Percentiles rank a stretch among this genome's conserved stretches.
These are phyloP conservation scores for Datnioides undecimradiatus DNA, from an alignment of 2,113 vertebrate species.

Conservation along the genomic window DNA sequence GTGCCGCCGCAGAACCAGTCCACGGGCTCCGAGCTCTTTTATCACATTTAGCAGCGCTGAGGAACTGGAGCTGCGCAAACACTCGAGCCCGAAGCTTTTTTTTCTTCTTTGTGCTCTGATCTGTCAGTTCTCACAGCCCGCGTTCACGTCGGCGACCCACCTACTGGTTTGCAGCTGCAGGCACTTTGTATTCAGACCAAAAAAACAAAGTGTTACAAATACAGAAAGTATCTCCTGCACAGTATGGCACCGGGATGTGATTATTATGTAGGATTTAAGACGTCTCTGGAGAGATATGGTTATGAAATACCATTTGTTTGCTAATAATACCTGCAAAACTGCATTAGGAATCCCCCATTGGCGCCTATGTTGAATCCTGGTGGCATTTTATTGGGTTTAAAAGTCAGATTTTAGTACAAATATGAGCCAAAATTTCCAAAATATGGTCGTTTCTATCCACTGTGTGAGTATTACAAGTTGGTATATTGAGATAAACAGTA, in stretches of 20 bases:
- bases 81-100: slow-evolving; percentile 5
- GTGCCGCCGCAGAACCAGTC: slow-evolving; percentile 28
- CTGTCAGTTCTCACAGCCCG: not conserved
- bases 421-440: no score
- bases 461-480: no score
- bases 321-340: not conserved
- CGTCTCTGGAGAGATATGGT: no score
- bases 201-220: not conserved
- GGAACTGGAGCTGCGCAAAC: slow-evolving; percentile 31
- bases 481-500: no score
- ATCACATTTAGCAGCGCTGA: slow-evolving; percentile 25
- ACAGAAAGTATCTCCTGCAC: not conserved
- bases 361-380: not conserved
- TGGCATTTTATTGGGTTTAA: not conserved
- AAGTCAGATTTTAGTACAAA: no score
- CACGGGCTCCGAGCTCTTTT: slow-evolving; percentile 28
- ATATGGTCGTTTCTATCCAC: no score
- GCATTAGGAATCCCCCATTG: not conserved
- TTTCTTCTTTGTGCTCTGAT: slow-evolving; percentile 18
- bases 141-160: slow-evolving; percentile 16
- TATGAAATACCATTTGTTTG: not conserved
- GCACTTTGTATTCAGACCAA: slow-evolving; percentile 7
- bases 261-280: not conserved
- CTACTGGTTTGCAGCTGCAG: slow-evolving; percentile 2
- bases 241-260: not conserved